These are phyloP conservation scores for Tachina lurida DNA, from an alignment of 2,888 invertebrate genomes.

Conservation along the genomic window DNA sequence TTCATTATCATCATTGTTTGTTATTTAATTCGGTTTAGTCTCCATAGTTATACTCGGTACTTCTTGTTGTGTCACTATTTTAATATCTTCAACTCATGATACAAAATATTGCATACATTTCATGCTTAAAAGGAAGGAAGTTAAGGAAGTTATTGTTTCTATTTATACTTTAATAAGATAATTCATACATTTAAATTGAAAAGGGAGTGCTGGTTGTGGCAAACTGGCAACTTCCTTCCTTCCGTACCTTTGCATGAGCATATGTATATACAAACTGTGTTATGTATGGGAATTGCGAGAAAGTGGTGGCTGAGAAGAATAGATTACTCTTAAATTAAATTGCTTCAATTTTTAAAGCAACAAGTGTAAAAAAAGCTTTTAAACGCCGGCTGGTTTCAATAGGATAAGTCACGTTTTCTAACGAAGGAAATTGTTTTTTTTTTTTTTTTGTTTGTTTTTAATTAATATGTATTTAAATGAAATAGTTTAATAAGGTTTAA, in stretches of 20 bases:
- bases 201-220: slow-evolving; percentile 54
- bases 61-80: slow-evolving; percentile 18
- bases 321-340: slow-evolving; percentile 18
- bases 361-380: slow-evolving; percentile 43
- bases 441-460: background rate
- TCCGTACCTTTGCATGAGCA: background rate
- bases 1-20: background rate
- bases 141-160: slow-evolving; percentile 56
- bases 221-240: slow-evolving; percentile 57
- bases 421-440: background rate
- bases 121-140: slow-evolving; percentile 57
- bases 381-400: slow-evolving; percentile 18
- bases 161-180: slow-evolving; percentile 8
- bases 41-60: background rate
- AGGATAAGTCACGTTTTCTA: background rate
- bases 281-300: slow-evolving; percentile 21
- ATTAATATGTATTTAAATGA: background rate
- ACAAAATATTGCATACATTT: background rate
- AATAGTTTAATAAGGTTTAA: background rate
- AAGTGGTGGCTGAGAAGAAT: background rate
- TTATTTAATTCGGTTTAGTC: slow-evolving; percentile 41
- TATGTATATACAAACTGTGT: background rate
- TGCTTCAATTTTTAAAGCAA: slow-evolving; percentile 27
- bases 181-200: slow-evolving; percentile 12
- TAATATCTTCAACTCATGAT: slow-evolving; percentile 1